Percentiles rank a stretch among this genome's conserved stretches.
Conservation (phyloP, 1,140 invertebrate genomes). For the Goniozus legneri region DNA sequence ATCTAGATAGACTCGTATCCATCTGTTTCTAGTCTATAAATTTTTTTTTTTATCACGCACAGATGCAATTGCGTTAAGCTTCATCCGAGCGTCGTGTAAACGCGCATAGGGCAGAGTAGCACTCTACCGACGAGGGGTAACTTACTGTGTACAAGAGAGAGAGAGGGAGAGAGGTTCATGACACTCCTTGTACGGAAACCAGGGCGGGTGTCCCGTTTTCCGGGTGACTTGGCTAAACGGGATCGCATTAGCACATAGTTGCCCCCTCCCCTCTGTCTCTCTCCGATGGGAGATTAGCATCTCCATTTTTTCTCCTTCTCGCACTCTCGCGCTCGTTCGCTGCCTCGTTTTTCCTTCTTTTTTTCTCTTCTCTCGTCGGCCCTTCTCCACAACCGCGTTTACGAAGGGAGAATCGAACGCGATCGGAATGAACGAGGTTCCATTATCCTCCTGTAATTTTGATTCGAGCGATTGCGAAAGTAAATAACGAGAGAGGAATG, state of each 20-base stretch:
- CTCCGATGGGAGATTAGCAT: conserved; percentile 49
- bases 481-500: conserved; percentile 6
- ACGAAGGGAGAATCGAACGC: conserved; percentile 1
- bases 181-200: conserved; percentile 25
- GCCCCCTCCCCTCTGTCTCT: conserved; percentile 30
- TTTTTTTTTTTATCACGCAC: background rate
- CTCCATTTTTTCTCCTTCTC: conserved; percentile 31
- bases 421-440: conserved; percentile 6
- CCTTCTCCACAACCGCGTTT: background rate
- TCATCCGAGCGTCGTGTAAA: conserved; percentile 36
- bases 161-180: conserved; percentile 5
- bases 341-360: conserved; percentile 2
- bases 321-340: conserved; percentile 2
- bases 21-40: no score
- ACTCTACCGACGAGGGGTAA: background rate
- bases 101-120: conserved; percentile 8
- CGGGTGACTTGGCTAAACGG: conserved; percentile 55
- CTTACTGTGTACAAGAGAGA: no score
- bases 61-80: background rate
- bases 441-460: conserved; percentile 12
- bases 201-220: conserved; percentile 52
- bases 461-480: conserved; percentile 6
- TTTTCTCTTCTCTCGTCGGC: background rate
- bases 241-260: conserved; percentile 54
- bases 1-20: no score